Base-by-base conservation (phyloP, 1,140 invertebrate genomes). In the Calycopis cecrops region DNA sequence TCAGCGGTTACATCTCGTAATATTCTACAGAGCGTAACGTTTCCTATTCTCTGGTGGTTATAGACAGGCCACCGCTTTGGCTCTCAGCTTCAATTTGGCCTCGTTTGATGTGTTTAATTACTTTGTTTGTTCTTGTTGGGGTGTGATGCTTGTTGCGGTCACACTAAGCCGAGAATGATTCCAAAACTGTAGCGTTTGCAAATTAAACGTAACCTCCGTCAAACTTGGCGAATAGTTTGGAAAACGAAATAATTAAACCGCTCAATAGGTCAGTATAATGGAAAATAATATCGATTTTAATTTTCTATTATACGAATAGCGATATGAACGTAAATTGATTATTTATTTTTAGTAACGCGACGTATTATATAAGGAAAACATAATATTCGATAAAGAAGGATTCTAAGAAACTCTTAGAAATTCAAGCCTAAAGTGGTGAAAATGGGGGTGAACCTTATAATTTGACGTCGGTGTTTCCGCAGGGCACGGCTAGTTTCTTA, bases 91-190 rank as follows among this genome's bases (percentile, higher is more conserved):
- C 76, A 82, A 85, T 83, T 85, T 83, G 73, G 58, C 67, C 67
- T 65, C 75, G 79, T 86, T 86, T 86, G 83, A 86, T 86, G 79
- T 83, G 83, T 82, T 84, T 86, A 86, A 86, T 86, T 84, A 84
- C 80, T 86, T 86, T 85, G 80, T 84, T 81, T 79, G 82, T 82
- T 85, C 81, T 83, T 80, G 77, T 86, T 82, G 65, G 58, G 61
- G 52, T 62, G 35, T 63, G 74, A 73, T 80, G 76, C 73, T 73
- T 75, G 76, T 63, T 86, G 83, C 71, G 80, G 83, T 86, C 69
- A 64, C 54, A 73, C 73, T 69, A 82, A 84, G 81, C 80, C 73
- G 80, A 79, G 76, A 79, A 81, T 67, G 78, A 38, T 76, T 69
- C 68, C 65, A 73, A 80, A 80, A 84, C 72, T 78, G 75, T 80